Percentiles rank a stretch among this genome's conserved stretches.
phyloP scores from a whole-genome alignment of 2,797 vertebrate species.

The Sebastes kiyomatsui region DNA sequence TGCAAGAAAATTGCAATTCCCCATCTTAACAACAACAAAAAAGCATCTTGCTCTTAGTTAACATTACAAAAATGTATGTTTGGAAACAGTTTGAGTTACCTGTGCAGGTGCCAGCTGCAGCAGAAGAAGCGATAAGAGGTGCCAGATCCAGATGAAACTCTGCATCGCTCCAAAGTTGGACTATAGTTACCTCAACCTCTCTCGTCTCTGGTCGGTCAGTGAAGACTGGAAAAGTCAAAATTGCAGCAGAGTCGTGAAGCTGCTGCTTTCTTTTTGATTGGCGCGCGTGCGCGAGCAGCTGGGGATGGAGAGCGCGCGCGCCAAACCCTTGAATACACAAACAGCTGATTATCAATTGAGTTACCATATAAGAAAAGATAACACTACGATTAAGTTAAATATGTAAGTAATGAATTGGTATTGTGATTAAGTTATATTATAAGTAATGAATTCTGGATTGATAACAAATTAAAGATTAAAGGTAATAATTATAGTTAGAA shows the following conservation, averaged over 20 bases:
- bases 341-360: background rate
- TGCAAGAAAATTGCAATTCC: background rate
- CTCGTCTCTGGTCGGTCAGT: background rate
- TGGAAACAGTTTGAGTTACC: slow-evolving; percentile 35
- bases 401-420: too few species aligned
- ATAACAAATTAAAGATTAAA: too few species aligned
- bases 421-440: too few species aligned
- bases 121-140: slow-evolving; percentile 45
- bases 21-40: background rate
- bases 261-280: background rate
- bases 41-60: background rate
- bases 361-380: too few species aligned
- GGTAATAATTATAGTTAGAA: too few species aligned
- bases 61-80: background rate
- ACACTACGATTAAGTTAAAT: too few species aligned
- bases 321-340: background rate
- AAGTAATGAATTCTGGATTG: too few species aligned
- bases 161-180: slow-evolving; percentile 36
- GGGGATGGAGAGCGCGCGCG: background rate
- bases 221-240: background rate
- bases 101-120: slow-evolving; percentile 62
- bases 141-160: slow-evolving; percentile 18
- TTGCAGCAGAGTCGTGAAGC: background rate
- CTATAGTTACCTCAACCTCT: background rate
- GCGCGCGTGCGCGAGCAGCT: slow-evolving; percentile 21